Percentiles rank a stretch among this genome's conserved stretches.
These are phyloP conservation scores for Mergus octosetaceus DNA, from an alignment of 2,797 vertebrate species.

Conservation along the genomic window DNA sequence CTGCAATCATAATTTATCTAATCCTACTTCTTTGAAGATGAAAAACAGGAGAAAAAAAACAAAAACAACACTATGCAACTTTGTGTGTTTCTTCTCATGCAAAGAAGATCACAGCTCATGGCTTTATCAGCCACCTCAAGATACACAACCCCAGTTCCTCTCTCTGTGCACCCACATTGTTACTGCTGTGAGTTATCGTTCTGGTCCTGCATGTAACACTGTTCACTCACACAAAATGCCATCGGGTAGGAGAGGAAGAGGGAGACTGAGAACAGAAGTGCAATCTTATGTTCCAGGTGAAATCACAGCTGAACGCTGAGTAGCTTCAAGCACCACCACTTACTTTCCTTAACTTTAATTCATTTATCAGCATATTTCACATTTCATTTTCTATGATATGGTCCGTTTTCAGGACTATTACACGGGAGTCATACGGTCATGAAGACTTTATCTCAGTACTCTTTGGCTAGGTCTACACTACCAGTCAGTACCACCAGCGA, in stretches of 20 bases:
- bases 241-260: neutral
- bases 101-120: neutral
- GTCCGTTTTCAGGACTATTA: neutral
- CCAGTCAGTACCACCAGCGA: neutral
- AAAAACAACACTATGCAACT: neutral
- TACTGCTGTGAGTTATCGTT: neutral
- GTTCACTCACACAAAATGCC: neutral
- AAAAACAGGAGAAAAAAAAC: neutral
- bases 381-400: neutral
- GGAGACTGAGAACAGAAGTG: neutral
- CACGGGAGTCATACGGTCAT: neutral
- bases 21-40: neutral
- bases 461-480: neutral
- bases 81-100: neutral
- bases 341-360: neutral
- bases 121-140: neutral
- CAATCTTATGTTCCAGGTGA: neutral
- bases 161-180: neutral
- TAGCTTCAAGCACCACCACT: neutral
- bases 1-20: neutral
- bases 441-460: neutral
- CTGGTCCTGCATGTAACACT: fast-evolving
- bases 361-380: neutral
- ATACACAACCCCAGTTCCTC: neutral
- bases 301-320: neutral